These are phyloP conservation scores for Hyaena hyaena DNA, from an alignment of 2,113 vertebrate species.

Conservation along the genomic window DNA sequence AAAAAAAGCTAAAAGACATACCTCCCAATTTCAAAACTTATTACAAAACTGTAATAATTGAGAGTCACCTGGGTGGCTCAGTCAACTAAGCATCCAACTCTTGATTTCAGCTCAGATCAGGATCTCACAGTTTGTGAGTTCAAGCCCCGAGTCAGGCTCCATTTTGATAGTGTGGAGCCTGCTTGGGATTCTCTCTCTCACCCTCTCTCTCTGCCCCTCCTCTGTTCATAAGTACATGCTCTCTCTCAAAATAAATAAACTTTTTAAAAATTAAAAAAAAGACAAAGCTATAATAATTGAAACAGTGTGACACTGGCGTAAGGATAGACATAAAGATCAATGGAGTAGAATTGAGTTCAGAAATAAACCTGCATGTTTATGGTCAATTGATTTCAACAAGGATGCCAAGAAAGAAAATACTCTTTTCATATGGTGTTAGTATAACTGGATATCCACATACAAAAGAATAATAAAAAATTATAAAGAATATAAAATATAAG, in stretches of 20 bases:
- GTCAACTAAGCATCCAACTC: too few species aligned
- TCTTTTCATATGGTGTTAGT: background rate
- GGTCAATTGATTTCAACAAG: background rate
- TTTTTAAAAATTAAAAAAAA: too few species aligned
- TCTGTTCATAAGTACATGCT: too few species aligned
- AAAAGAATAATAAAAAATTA: slow-evolving; percentile 17
- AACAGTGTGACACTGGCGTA: background rate
- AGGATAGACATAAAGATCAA: background rate
- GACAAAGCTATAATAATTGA: background rate
- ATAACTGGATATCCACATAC: background rate
- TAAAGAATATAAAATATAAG: background rate
- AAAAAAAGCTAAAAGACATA: background rate
- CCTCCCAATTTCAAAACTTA: background rate
- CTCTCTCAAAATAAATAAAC: too few species aligned
- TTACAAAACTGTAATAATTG: background rate
- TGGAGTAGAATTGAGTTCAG: background rate
- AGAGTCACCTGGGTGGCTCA: too few species aligned
- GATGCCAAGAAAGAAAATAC: background rate
- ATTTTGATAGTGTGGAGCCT: too few species aligned
- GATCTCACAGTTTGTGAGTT: too few species aligned
- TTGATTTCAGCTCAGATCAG: too few species aligned
- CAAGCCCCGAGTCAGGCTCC: too few species aligned
- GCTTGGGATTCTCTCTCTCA: too few species aligned
- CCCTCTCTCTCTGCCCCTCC: too few species aligned
- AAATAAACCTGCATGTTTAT: background rate